Conservation (phyloP, 2,797 vertebrate species). For the Myotis planiceps region DNA sequence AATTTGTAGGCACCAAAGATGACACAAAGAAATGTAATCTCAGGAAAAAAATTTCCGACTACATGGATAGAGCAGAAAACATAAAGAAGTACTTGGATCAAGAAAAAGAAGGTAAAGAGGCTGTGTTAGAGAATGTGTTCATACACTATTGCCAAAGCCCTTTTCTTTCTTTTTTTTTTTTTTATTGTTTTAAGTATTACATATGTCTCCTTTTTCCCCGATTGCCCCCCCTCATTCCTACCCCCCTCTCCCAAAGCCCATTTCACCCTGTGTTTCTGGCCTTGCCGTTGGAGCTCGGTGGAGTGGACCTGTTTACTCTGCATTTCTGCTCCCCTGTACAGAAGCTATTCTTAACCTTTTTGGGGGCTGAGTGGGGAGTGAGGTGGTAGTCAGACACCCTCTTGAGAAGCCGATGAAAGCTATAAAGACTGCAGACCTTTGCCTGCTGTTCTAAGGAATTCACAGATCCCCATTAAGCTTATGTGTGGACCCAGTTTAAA, state of each 20-base stretch:
- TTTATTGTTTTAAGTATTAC: too few relatives aligned
- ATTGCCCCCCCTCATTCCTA: too few relatives aligned
- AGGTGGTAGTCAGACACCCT: neutral
- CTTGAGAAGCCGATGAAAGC: constrained; percentile 8
- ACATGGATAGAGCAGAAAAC: constrained; percentile 96
- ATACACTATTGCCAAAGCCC: neutral
- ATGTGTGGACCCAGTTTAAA: neutral
- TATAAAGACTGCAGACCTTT: neutral
- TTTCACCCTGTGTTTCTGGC: neutral
- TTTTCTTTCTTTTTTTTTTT: too few relatives aligned
- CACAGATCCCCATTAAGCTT: neutral
- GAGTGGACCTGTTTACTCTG: neutral
- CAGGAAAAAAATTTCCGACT: constrained; percentile 93
- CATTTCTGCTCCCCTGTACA: neutral
- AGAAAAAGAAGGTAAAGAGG: constrained; percentile 93
- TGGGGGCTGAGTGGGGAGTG: neutral
- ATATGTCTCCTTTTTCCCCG: too few relatives aligned
- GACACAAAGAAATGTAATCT: constrained; percentile 91
- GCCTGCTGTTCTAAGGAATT: neutral
- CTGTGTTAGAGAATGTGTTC: neutral
- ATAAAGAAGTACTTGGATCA: constrained; percentile 94
- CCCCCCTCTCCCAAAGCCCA: too few relatives aligned
- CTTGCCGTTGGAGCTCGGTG: neutral
- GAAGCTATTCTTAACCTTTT: neutral
- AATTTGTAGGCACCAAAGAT: constrained; percentile 91